Evolutionary conservation across 2,113 vertebrate species (phyloP).

Genomic region (Guaruba guarouba): DNA sequence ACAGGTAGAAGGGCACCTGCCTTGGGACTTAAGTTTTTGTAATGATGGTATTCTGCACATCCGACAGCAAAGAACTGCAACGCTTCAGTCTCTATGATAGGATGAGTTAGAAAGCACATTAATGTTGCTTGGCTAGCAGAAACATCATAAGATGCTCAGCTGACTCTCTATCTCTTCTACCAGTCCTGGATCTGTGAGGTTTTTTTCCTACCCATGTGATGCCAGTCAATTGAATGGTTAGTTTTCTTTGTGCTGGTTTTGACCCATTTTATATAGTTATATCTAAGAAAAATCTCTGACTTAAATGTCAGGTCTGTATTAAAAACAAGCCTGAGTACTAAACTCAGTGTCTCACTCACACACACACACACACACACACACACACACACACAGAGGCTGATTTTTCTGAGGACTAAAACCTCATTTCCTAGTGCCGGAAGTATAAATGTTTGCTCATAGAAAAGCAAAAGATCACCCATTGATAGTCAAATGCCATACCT

Average conservation of each 20-base stretch:
- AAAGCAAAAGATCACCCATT: neutral
- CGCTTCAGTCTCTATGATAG: neutral
- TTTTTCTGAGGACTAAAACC: neutral
- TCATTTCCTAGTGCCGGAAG: neutral
- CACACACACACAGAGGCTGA: accelerated
- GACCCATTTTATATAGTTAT: neutral
- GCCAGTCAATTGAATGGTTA: neutral
- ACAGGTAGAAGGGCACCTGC: neutral
- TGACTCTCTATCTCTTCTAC: neutral
- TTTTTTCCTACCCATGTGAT: neutral
- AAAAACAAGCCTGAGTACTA: neutral
- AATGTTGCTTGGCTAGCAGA: neutral
- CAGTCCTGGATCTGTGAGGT: neutral
- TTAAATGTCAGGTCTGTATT: neutral
- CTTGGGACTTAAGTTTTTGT: neutral
- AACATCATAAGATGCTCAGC: neutral
- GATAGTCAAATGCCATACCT: neutral
- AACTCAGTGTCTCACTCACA: neutral
- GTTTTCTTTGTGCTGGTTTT: neutral
- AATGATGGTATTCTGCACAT: neutral
- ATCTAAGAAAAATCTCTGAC: neutral
- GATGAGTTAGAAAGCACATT: neutral
- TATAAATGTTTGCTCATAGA: neutral
- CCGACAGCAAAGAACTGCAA: neutral
- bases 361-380: accelerated